Evolutionary conservation across 2,888 invertebrate species (phyloP), one percentile per base, ranked within the genome.

Genomic region (Hydraecia micacea): DNA sequence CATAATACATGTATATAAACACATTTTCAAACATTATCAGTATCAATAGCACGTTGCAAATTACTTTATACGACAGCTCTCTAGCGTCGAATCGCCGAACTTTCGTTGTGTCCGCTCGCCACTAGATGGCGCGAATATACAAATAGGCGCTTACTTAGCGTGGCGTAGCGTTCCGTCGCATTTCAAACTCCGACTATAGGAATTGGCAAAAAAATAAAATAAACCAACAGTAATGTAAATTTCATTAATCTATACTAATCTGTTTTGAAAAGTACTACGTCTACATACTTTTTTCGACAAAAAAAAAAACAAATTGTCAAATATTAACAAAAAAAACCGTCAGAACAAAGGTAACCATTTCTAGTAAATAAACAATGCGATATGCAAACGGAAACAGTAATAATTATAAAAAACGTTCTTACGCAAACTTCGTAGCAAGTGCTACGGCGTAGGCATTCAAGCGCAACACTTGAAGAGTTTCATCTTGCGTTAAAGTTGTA

Each of bases 71-170:
- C 68, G 84, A 86, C 13, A n/a, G 94, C 94, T 95, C 94, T 93
- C 96, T 96, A 88, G 86, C 87, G 90, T 74, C 75, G 32, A 85
- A 78, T 69, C 65, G 82, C 77, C 4, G 87, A 93, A 96, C 91
- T 86, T 85, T 80, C 77, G 83, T 75, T 91, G 85, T 70, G n/a
- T 88, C 96, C 89, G 87, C 94, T 95, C 93, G 74, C 88, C 93
- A 86, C 91, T 91, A 95, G 95, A 91, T 95, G 95, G 95, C 96
- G 84, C 63, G 5, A 63, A 74, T 74, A 49, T 68, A 73, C 18
- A 18, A 65, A 63, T 63, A 5, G 21, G 13, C 13, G 58, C 46
- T 32, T 39, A 15, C 18, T 49, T 65, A 63, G 36, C 36, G 15
- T 80, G 36, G 36, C 18, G 62, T 73, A 28, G 73, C 74, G 18